Evolutionary conservation across 1,140 invertebrate genomes (phyloP), one percentile per base, ranked within the genome.

Genomic region (Chrysoperla carnea): DNA sequence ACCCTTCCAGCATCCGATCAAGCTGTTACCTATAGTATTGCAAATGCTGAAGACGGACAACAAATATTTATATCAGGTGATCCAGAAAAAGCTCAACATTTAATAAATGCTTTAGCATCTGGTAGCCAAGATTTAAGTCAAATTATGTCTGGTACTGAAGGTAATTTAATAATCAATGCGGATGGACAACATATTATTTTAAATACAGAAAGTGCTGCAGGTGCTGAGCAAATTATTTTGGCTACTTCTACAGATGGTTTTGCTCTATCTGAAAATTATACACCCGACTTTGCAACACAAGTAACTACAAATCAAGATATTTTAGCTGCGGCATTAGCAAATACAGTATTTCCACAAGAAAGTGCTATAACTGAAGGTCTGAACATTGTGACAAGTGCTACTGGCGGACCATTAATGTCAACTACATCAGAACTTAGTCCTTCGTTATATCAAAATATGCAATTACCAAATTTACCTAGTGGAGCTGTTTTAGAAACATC

Each of bases 301-400:
- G 31, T 52, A 27, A 55, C 64, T 27, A 62, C 54, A 6, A 72
- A 67, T 56, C 70, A 78, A 46, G 81, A 86, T 52, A 79, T 86
- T 42, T 55, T 86, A 9, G 79, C 81, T 7, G 78, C 76, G 14
- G 81, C 81, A 6, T 55, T 84, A 8, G 79, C 78, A 0, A 76
- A 81, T 47, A 79, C 76, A n/a, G 73, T 75, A 13, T 78, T 82
- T 48, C 77, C 78, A 48, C 68, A 69, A 36, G 75, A 79, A 33
- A 60, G 63, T 17, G 52, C 50, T 31, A 35, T 66, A 4, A 47
- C 57, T 6, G 63, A 67, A 37, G 17, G 38, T 2, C 9, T 48
- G 9, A 47, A 44, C 33, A 36, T 52, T 9, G 28, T 43, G 2
- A 45, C 49, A 31, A 41, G 40, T 6, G 33, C 15, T 15, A 39